These are phyloP conservation scores for Meriones unguiculatus DNA, from an alignment of 2,113 vertebrate genomes.

Conservation along the genomic window DNA sequence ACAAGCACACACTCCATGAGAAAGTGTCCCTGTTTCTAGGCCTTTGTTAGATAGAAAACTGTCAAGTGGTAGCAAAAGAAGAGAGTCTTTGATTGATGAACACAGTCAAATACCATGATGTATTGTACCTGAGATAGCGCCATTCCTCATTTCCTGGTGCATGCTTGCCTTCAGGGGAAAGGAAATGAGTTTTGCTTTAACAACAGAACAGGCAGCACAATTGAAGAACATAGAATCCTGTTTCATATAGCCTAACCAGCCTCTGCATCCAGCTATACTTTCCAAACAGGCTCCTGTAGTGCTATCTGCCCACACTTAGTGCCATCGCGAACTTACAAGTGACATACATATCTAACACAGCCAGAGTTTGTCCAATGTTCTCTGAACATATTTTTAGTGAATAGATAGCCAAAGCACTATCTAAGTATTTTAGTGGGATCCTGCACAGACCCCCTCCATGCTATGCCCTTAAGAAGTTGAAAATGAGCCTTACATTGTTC, in stretches of 20 bases:
- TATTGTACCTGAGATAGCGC: neutral
- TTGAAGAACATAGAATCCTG: neutral
- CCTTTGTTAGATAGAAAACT: constrained; percentile 9
- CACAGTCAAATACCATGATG: neutral
- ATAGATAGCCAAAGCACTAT: neutral
- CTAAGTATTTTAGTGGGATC: neutral
- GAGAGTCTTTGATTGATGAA: constrained; percentile 21
- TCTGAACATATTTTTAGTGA: constrained; percentile 40
- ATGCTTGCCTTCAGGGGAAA: constrained; percentile 7
- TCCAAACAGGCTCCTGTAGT: neutral
- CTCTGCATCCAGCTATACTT: neutral
- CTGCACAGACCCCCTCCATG: neutral
- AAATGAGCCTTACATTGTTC: neutral
- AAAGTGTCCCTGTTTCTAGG: neutral
- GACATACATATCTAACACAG: neutral
- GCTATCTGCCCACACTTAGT: neutral
- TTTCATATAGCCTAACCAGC: neutral
- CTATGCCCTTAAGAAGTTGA: constrained; percentile 4
- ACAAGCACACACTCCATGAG: neutral
- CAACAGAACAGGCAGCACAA: neutral
- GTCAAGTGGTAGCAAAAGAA: neutral
- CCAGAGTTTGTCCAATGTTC: neutral
- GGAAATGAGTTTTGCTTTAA: constrained; percentile 61
- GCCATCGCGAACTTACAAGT: neutral
- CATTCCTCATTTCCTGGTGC: constrained; percentile 51